phyloP scores from a whole-genome alignment of 2,888 invertebrate genomes.

The Protonemura montana region DNA sequence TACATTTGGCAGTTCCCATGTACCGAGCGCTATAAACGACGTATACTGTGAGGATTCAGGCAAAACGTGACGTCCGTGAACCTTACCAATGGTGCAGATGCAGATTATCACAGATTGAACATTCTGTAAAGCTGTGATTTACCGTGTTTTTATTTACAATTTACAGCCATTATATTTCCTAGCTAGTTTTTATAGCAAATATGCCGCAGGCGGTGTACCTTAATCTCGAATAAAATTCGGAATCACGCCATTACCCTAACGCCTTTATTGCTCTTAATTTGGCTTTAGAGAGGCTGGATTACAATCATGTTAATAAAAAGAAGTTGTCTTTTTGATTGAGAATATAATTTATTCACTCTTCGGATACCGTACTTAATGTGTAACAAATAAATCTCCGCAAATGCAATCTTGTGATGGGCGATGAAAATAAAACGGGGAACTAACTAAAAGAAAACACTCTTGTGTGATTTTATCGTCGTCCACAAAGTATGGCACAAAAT shows the following conservation, averaged over 20 bases:
- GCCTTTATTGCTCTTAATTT: background rate
- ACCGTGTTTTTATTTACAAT: constrained; percentile 12
- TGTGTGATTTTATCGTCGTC: background rate
- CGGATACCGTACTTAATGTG: background rate
- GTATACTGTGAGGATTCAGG: background rate
- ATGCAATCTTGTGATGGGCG: background rate
- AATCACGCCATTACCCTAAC: background rate
- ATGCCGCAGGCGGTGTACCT: background rate
- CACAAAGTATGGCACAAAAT: background rate
- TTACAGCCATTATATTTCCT: constrained; percentile 12
- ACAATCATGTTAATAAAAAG: background rate
- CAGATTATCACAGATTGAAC: constrained; percentile 7
- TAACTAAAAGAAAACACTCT: background rate
- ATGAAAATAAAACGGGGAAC: background rate
- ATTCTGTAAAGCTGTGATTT: background rate
- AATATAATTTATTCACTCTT: background rate
- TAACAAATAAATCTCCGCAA: background rate
- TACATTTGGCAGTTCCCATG: constrained; percentile 7
- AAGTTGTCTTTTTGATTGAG: background rate
- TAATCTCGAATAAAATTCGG: background rate
- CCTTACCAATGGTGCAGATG: background rate
- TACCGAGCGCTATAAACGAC: background rate
- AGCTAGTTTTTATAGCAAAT: constrained; percentile 7
- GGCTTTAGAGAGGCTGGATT: background rate
- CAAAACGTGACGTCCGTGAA: background rate